Evolutionary conservation across 2,113 vertebrate species (phyloP), one percentile per base, ranked within the genome.

Genomic region (Ciconia stormi): DNA sequence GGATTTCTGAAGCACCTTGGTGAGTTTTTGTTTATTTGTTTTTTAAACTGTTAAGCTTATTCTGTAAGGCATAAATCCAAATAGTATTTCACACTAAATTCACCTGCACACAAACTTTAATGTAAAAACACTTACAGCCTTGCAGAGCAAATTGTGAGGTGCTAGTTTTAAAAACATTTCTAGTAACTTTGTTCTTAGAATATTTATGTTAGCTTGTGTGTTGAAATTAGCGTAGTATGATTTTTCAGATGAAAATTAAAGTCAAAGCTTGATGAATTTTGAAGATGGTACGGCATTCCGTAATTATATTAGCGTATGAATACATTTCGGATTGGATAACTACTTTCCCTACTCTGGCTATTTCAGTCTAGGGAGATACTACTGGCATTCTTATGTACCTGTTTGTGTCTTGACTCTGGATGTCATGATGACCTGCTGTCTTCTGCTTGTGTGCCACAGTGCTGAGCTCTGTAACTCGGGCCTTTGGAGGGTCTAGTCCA

Each of bases 161-260:
- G 26, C 12, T 38, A 15, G 50, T 40, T 72, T 49, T 7, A 61
- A 86, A 40, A 76, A 46, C 23, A 1, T 7, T 19, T 47, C 7
- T 10, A 34, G 0, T 20, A 47, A 25, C 17, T 56, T 61, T 52
- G 11, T 34, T 86, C 34, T 70, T 29, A 58, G 25, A 58, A 22
- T 87, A 25, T 65, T 81, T 52, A 7, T 36, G 13, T 65, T 69
- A 32, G 13, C 25, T 67, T 56, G 11, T 49, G 5, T 38, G 20
- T 61, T 29, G 7, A 56, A 69, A 52, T 85, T 38, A 53, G 32
- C 1, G 1, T 32, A 8, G 9, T 53, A 17, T 0, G 1, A 0
- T 27, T 85, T 85, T 85, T 88, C 34, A 58, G n/a, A 5, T 72
- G 18, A 88, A 82, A 82, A 44, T 50, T 6, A 0, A 30, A 61